Conservation (phyloP, 1,140 invertebrate genomes). For the Drosophila mayri region DNA sequence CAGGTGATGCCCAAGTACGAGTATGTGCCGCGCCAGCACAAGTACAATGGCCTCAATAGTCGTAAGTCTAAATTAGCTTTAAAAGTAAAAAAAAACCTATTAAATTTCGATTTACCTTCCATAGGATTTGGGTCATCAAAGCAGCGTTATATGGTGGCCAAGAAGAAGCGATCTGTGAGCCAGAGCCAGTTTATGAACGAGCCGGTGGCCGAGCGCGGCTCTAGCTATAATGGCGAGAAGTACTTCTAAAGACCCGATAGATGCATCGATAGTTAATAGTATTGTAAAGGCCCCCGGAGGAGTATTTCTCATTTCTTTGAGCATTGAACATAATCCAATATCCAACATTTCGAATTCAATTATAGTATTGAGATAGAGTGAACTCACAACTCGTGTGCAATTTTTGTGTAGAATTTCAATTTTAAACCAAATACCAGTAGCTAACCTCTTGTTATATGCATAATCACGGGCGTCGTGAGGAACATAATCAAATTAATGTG, state of each 20-base stretch:
- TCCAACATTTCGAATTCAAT: constrained; percentile 18
- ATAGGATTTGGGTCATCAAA: constrained; percentile 72
- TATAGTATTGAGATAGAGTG: constrained; percentile 36
- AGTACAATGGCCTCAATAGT: constrained; percentile 60
- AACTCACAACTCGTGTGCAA: constrained; percentile 68
- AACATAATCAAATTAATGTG: constrained; percentile 79
- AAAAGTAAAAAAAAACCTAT: neutral
- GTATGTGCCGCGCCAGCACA: constrained; percentile 70
- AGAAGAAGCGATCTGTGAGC: constrained; percentile 81
- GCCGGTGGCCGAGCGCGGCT: constrained; percentile 61
- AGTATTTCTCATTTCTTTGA: constrained; percentile 33
- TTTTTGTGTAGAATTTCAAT: constrained; percentile 72
- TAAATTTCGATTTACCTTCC: neutral
- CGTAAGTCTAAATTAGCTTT: constrained; percentile 36
- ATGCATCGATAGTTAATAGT: constrained; percentile 18
- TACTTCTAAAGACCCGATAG: constrained; percentile 57
- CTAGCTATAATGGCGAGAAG: constrained; percentile 74
- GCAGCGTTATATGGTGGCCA: constrained; percentile 82
- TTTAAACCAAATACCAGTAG: constrained; percentile 45
- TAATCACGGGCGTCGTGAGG: constrained; percentile 41
- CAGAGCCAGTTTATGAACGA: constrained; percentile 69
- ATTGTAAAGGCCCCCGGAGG: constrained; percentile 25
- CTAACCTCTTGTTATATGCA: constrained; percentile 54
- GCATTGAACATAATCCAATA: constrained; percentile 40
- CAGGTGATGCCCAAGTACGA: constrained; percentile 78